These are phyloP conservation scores for Philonicus albiceps DNA, from an alignment of 2,888 invertebrate species.

Conservation along the genomic window DNA sequence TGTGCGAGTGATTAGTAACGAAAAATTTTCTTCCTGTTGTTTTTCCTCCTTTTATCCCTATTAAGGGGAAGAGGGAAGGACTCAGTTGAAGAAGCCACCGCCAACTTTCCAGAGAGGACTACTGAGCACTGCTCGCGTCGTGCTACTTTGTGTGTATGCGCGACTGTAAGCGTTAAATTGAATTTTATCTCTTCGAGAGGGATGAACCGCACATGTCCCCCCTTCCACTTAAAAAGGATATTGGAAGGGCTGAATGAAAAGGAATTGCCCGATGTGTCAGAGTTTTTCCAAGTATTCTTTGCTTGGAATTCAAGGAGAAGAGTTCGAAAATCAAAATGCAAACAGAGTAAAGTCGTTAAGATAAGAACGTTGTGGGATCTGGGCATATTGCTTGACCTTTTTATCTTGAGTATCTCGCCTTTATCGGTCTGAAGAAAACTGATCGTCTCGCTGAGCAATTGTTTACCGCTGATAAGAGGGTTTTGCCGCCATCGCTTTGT, in stretches of 20 bases:
- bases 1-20: background rate
- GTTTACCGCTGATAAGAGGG: background rate
- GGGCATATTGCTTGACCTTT: background rate
- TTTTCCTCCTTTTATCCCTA: background rate
- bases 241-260: background rate
- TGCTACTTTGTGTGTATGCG: background rate
- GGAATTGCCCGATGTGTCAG: background rate
- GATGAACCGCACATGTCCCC: background rate
- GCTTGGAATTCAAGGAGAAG: background rate
- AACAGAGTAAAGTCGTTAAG: background rate
- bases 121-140: background rate
- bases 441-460: background rate
- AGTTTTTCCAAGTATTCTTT: background rate
- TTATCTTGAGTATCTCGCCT: background rate
- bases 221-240: background rate
- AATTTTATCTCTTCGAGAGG: background rate
- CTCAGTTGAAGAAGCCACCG: background rate
- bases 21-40: background rate
- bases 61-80: background rate
- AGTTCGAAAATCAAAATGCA: background rate
- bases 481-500: background rate
- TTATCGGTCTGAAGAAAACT: background rate
- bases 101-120: background rate
- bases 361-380: background rate
- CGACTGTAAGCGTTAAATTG: background rate